These are phyloP conservation scores for Phallusia fumigata DNA, from an alignment of 23 tunicate species.

Conservation along the genomic window DNA sequence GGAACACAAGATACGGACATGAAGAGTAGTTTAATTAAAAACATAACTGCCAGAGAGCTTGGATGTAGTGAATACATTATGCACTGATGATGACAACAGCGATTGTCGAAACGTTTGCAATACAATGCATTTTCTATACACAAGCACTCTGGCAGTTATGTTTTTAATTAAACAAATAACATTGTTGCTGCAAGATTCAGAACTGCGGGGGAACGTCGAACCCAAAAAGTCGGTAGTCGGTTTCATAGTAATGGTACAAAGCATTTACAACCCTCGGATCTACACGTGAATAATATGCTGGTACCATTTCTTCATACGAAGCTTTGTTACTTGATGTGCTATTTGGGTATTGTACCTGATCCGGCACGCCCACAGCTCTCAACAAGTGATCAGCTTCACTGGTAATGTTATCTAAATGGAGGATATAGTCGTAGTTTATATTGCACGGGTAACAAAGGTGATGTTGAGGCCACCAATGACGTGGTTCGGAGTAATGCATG, in stretches of 20 bases:
- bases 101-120: no score
- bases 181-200: not conserved
- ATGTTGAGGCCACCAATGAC: constrained; percentile 54
- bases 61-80: no score
- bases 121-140: no score
- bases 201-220: constrained; percentile 46
- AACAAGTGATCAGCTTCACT: constrained; percentile 45
- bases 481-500: constrained; percentile 48
- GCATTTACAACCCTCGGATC: constrained; percentile 34
- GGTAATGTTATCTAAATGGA: constrained; percentile 37
- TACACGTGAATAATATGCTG: constrained; percentile 20
- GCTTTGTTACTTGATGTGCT: not conserved
- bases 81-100: no score
- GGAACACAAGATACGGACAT: no score
- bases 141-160: no score
- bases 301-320: not conserved
- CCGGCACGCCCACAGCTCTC: constrained; percentile 2
- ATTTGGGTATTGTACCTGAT: constrained; percentile 25
- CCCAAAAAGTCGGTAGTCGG: constrained; percentile 49
- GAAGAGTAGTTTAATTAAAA: no score
- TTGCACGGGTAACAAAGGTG: constrained; percentile 68
- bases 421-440: constrained; percentile 61
- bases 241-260: constrained; percentile 40
- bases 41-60: no score
- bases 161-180: no score